Percentiles rank a stretch among this genome's conserved stretches.
Evolutionary conservation across 2,113 vertebrate species (phyloP).

Genomic region (Anoura caudifer): DNA sequence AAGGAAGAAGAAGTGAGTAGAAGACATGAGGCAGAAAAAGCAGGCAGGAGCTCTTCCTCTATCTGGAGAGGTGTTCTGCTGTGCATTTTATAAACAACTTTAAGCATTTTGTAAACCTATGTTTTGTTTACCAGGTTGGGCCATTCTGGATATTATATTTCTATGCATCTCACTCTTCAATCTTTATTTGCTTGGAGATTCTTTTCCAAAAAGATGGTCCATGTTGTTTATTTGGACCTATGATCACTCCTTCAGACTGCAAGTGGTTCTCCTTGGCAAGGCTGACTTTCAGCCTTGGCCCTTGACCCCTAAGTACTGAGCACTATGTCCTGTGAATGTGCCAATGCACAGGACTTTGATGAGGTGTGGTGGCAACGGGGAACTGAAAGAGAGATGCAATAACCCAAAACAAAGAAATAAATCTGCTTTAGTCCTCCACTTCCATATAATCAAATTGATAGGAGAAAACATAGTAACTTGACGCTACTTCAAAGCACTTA

Average conservation of each 20-base stretch:
- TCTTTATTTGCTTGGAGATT: neutral
- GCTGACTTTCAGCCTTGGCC: neutral
- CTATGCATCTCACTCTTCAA: neutral
- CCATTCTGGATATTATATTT: neutral
- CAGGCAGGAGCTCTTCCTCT: neutral
- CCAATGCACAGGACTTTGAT: fast-evolving
- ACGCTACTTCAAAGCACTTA: neutral
- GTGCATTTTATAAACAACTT: neutral
- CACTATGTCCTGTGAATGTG: fast-evolving
- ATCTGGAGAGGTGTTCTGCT: neutral
- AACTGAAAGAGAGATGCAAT: neutral
- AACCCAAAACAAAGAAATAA: neutral
- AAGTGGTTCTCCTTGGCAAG: neutral
- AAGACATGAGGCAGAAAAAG: neutral
- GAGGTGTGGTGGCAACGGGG: neutral
- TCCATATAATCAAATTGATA: neutral
- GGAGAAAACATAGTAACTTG: neutral
- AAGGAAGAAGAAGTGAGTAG: neutral
- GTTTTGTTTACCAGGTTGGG: neutral
- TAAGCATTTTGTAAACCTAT: neutral
- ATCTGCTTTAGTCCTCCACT: neutral
- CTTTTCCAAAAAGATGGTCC: neutral
- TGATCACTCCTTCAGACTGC: neutral
- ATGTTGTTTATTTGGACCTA: neutral
- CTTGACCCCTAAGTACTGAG: neutral